These are phyloP conservation scores for Crotalus viridis DNA, from an alignment of 2,113 vertebrate genomes.

Conservation along the genomic window DNA sequence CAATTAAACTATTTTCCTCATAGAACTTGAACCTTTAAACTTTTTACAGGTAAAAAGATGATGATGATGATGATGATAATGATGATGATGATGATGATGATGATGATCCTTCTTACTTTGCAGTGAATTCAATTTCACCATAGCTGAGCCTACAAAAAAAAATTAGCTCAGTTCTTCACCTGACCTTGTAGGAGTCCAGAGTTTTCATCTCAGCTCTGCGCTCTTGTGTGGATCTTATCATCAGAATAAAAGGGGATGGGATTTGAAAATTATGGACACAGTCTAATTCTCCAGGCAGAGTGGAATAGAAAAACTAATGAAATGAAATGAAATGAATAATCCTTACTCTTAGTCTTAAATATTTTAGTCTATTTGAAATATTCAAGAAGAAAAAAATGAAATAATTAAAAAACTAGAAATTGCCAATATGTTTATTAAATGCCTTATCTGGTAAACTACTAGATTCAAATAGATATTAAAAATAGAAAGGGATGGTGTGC, in stretches of 20 bases:
- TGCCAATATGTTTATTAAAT: not conserved
- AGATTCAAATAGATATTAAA: not conserved
- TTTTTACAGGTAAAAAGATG: not conserved
- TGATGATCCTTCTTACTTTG: not conserved
- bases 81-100: not conserved
- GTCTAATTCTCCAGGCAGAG: not conserved
- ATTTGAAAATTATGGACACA: not conserved
- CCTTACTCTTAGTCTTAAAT: not conserved
- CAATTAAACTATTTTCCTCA: not conserved
- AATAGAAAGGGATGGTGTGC: not conserved
- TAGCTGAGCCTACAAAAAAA: not conserved
- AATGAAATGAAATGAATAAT: not conserved
- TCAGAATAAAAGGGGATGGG: not conserved
- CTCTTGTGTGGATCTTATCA: not conserved
- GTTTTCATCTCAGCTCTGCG: not conserved
- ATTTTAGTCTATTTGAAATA: not conserved
- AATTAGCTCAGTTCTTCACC: not conserved
- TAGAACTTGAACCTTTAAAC: not conserved
- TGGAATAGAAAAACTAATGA: not conserved
- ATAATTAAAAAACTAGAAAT: not conserved
- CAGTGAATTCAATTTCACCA: not conserved
- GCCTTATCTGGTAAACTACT: not conserved
- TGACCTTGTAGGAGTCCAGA: not conserved
- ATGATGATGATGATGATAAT: too few relatives aligned
- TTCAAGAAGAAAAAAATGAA: not conserved